Evolutionary conservation across 2,888 invertebrate species (phyloP).

Genomic region (Willowsia nigromaculata): DNA sequence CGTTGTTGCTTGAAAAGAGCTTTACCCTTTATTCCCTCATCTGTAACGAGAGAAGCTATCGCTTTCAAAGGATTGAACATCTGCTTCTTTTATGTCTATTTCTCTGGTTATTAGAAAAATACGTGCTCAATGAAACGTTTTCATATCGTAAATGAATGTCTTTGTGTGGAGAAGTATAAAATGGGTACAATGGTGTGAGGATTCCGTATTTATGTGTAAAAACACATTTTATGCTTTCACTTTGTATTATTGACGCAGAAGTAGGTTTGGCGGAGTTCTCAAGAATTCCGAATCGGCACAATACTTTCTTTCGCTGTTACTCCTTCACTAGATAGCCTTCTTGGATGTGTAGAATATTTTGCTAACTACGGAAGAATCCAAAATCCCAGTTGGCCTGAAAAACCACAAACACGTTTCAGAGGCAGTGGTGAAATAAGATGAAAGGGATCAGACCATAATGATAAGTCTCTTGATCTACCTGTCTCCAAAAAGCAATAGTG

Average conservation of each 20-base stretch:
- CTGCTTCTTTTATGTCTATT: slow-evolving; percentile 52
- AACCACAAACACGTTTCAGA: slow-evolving; percentile 51
- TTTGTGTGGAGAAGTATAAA: neutral
- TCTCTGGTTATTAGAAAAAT: slow-evolving; percentile 59
- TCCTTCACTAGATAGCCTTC: neutral
- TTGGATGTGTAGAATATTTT: neutral
- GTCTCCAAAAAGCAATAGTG: slow-evolving; percentile 2
- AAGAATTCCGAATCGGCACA: neutral
- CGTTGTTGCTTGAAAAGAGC: neutral
- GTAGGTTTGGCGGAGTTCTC: neutral
- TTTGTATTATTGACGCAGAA: neutral
- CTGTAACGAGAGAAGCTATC: slow-evolving; percentile 20
- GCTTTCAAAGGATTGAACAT: slow-evolving; percentile 50
- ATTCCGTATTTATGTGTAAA: neutral
- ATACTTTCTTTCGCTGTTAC: neutral
- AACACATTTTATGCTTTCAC: neutral
- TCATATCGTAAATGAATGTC: slow-evolving; percentile 33
- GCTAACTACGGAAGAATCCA: slow-evolving; percentile 19
- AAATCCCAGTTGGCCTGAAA: slow-evolving; percentile 57
- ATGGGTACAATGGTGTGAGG: neutral
- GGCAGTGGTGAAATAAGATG: slow-evolving; percentile 53
- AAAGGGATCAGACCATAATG: slow-evolving; percentile 50
- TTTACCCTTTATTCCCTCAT: slow-evolving; percentile 9
- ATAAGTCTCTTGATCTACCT: slow-evolving; percentile 54
- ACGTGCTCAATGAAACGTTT: slow-evolving; percentile 41